Conservation (phyloP, 2,797 vertebrate genomes). For the Fratercula arctica region DNA sequence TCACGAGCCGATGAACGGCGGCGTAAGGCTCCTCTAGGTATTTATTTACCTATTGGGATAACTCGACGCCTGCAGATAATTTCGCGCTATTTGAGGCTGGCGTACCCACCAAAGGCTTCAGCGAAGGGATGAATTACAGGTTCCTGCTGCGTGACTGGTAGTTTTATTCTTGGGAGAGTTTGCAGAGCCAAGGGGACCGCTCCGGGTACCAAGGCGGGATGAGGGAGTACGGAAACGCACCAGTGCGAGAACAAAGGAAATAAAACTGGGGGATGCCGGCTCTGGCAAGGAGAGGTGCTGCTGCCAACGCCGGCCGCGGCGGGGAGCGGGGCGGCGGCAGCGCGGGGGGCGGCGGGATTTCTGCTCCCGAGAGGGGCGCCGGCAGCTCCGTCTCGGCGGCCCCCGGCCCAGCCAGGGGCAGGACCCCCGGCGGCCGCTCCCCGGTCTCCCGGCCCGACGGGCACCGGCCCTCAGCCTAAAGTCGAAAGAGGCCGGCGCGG, state of each 20-base stretch:
- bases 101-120: not conserved
- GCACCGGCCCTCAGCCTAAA: not conserved
- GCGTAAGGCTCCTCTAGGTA: not conserved
- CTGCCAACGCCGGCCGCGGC: not conserved
- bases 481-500: not conserved
- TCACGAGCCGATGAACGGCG: fast-evolving
- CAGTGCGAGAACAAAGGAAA: slow-evolving; percentile 25
- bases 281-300: not conserved
- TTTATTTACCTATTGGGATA: not conserved
- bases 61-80: not conserved
- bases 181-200: not conserved
- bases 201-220: not conserved
- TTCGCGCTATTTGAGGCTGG: not conserved
- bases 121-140: not conserved
- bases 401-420: not conserved
- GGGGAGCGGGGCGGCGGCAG: not conserved
- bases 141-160: not conserved
- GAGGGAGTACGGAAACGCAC: fast-evolving
- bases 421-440: not conserved
- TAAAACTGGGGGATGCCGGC: not conserved
- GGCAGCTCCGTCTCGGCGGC: not conserved
- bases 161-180: not conserved
- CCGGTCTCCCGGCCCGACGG: not conserved
- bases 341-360: not conserved
- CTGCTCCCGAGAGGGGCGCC: not conserved